Conservation (phyloP, 2,797 vertebrate species). For the Artibeus lituratus region DNA sequence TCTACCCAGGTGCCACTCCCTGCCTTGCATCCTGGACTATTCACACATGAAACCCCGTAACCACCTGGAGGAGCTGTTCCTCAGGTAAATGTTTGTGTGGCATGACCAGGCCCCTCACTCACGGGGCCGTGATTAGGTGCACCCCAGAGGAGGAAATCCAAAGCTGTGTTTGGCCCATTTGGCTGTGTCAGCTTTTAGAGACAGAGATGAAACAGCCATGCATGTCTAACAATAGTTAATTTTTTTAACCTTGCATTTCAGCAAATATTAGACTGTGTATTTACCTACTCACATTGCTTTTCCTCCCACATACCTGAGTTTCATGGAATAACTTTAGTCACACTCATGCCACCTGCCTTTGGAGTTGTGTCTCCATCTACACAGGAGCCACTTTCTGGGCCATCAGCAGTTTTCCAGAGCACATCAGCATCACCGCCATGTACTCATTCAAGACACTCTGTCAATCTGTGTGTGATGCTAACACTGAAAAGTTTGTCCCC, state of each 20-base stretch:
- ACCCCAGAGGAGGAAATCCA: not conserved
- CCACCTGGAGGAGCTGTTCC: conserved; percentile 57
- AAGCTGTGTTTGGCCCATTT: not conserved
- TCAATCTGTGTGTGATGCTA: not conserved
- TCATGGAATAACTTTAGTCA: not conserved
- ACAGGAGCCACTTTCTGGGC: not conserved
- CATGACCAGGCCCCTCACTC: not conserved
- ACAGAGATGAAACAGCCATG: not conserved
- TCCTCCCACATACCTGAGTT: not conserved
- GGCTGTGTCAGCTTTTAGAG: not conserved
- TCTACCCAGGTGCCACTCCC: not conserved
- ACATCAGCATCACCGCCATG: too few relatives aligned
- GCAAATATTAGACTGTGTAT: not conserved
- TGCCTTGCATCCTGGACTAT: not conserved
- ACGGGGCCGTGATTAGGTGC: not conserved
- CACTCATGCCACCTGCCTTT: not conserved
- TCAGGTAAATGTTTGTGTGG: not conserved
- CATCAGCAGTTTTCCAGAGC: not conserved
- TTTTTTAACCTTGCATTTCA: not conserved
- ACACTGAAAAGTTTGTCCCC: not conserved
- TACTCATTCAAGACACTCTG: not conserved
- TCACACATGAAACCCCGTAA: conserved; percentile 54
- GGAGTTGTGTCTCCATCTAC: not conserved
- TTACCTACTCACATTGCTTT: not conserved
- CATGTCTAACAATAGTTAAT: not conserved